phyloP scores from a whole-genome alignment of 2,113 vertebrate species.

The Halcyon senegalensis region DNA sequence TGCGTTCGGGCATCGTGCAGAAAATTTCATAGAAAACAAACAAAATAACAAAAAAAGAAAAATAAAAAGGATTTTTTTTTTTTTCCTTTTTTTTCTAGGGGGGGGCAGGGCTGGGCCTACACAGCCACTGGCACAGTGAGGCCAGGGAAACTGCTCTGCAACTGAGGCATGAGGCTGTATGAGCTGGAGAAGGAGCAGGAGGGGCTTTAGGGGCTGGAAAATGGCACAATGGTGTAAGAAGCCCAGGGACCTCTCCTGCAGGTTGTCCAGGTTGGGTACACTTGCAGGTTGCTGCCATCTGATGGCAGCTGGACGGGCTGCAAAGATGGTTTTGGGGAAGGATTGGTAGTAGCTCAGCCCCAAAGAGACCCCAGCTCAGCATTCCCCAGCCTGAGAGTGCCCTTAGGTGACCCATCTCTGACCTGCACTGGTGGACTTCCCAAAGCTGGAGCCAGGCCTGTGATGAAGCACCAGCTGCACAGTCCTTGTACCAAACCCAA shows the following conservation, averaged over 20 bases:
- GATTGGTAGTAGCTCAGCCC: not conserved
- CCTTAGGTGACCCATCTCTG: not conserved
- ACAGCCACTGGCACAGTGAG: not conserved
- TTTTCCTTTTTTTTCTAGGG: accelerated
- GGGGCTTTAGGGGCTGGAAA: not conserved
- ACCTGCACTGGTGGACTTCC: not conserved
- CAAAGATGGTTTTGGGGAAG: not conserved
- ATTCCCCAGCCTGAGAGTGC: not conserved
- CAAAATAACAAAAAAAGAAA: not conserved
- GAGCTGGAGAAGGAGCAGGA: not conserved
- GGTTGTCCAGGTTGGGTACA: not conserved
- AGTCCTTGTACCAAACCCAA: not conserved
- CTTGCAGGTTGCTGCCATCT: constrained; percentile 25
- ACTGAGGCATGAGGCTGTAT: not conserved
- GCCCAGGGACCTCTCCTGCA: not conserved
- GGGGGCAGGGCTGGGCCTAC: not conserved
- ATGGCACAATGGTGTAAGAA: not conserved
- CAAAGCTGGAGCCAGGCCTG: not conserved
- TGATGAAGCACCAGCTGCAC: not conserved
- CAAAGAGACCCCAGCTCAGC: accelerated
- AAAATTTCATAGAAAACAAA: not conserved
- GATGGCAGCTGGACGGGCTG: constrained; percentile 19
- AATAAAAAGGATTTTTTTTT: not conserved
- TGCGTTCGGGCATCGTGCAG: not conserved
- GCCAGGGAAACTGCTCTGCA: not conserved